Evolutionary conservation across 2,888 invertebrate species (phyloP), one percentile per base, ranked within the genome.

Genomic region (Copidosoma aretas): DNA sequence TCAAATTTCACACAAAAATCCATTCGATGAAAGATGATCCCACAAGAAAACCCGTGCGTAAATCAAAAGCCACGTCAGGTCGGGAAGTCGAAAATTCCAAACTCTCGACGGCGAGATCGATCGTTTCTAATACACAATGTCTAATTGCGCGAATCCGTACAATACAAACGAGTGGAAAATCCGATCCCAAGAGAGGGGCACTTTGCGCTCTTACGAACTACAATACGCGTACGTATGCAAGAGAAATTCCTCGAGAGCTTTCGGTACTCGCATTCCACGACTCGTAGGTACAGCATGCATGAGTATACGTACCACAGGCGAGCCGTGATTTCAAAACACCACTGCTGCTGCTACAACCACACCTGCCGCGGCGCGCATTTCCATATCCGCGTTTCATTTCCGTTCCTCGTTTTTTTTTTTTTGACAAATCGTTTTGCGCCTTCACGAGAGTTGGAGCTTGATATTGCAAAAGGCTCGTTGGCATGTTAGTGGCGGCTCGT

Each of bases 281-380:
- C 51, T 25, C 46, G 41, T 68, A 64, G 59, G 60, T 32, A 32
- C 32, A 32, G 8, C 32, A 8, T 32, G n/a, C n/a, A n/a, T n/a
- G n/a, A n/a, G n/a, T n/a, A n/a, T n/a, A n/a, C n/a, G n/a, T 66
- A 66, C 21, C 32, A 22, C 57, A 49, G n/a, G 1, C 21, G 22
- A 22, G 14, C 19, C 12, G 39, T 21, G 56, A 56, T 56, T 56
- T 56, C 56, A 56, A 56, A 56, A 56, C 39, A 14, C 56, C 39
- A 14, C 56, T 1, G 46, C 46, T 14, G 5, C 46, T 17, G 46
- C 46, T 8, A n/a, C 59, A 58, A 41, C 51, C 41, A 59, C 64
- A 53, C 60, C 68, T 52, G 51, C 67, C 46, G 58, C 66, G 59
- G 69, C 65, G 68, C 67, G 67, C 59, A 67, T 67, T 57, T 67